These are phyloP conservation scores for Beris morrisii DNA, from an alignment of 2,888 invertebrate species.

Conservation along the genomic window DNA sequence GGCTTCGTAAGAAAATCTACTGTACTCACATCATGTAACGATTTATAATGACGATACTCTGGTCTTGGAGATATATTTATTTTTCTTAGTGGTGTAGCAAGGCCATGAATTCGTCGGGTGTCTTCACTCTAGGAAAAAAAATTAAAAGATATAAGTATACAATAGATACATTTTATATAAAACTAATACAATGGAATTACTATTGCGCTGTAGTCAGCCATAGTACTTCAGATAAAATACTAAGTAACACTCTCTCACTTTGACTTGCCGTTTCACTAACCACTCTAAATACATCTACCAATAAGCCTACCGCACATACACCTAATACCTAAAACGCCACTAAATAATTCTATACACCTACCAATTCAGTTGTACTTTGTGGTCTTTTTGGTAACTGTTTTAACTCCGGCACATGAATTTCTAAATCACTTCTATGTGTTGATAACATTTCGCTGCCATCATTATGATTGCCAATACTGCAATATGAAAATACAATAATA, in stretches of 20 bases:
- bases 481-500: background rate
- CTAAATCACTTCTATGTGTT: conserved; percentile 64
- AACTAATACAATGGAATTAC: too few species aligned
- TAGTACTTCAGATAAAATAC: too few species aligned
- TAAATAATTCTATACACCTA: conserved; percentile 43
- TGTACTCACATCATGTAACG: conserved; percentile 58
- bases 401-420: conserved; percentile 64
- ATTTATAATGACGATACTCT: conserved; percentile 56
- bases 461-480: conserved; percentile 52
- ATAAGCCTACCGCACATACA: too few species aligned
- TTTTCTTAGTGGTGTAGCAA: conserved; percentile 58
- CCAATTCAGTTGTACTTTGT: conserved; percentile 56
- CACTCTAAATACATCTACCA: too few species aligned
- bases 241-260: too few species aligned
- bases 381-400: conserved; percentile 57
- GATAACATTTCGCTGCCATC: conserved; percentile 55
- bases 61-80: conserved; percentile 58
- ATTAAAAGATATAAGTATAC: conserved; percentile 38
- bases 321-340: too few species aligned
- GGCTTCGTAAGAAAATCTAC: conserved; percentile 35
- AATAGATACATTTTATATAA: too few species aligned
- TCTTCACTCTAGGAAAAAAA: conserved; percentile 56
- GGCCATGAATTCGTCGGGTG: conserved; percentile 57
- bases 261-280: too few species aligned
- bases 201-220: too few species aligned